Percentiles rank a stretch among this genome's conserved stretches.
phyloP scores from a whole-genome alignment of 2,797 vertebrate species.

The Enteromius anoplus region DNA sequence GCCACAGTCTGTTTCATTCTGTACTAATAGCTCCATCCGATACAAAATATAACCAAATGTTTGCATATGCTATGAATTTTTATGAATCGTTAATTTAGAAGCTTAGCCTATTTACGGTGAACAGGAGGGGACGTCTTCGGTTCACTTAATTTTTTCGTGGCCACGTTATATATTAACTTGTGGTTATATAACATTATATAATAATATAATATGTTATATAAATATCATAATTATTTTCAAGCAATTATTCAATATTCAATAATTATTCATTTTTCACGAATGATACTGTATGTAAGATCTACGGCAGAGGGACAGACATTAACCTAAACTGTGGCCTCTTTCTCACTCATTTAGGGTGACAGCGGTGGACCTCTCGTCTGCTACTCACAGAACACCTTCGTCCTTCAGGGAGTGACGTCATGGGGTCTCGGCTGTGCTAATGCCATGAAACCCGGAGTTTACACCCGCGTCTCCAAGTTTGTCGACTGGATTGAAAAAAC shows the following conservation, averaged over 20 bases:
- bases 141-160: no score
- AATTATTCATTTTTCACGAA: no score
- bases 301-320: neutral
- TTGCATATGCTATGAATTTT: neutral
- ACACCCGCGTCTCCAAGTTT: slow-evolving; percentile 87
- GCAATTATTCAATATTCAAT: no score
- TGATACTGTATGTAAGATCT: neutral
- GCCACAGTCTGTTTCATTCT: neutral
- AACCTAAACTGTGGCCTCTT: neutral
- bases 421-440: slow-evolving; percentile 95
- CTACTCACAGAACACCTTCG: slow-evolving; percentile 79
- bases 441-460: slow-evolving; percentile 93
- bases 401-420: slow-evolving; percentile 93
- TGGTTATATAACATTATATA: no score
- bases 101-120: no score
- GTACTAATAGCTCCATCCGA: neutral
- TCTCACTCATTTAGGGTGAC: slow-evolving; percentile 83
- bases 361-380: slow-evolving; percentile 95
- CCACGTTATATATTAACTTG: no score
- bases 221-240: no score
- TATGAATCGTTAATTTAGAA: neutral
- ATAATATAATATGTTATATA: no score
- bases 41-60: neutral
- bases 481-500: slow-evolving; percentile 83
- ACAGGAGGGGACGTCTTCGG: no score